A percentile compares a stretch with the other conserved stretches of the same genome.
These are phyloP conservation scores for Perithous albicinctus DNA, from an alignment of 2,888 invertebrate genomes.

Conservation along the genomic window DNA sequence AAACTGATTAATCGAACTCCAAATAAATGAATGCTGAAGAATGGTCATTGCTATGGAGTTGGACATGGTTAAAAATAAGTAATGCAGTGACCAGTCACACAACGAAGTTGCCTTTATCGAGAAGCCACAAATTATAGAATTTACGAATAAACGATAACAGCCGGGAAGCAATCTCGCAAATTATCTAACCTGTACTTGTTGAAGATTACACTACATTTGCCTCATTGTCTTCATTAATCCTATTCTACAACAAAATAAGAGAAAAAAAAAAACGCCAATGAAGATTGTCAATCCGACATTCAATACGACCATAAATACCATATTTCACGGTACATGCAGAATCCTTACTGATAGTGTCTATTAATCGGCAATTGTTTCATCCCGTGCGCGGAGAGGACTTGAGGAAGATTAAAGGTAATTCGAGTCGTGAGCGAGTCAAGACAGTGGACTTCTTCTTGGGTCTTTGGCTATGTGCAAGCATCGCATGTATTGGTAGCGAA, in stretches of 20 bases:
- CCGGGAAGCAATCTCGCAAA: no score
- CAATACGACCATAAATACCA: neutral
- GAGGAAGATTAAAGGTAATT: constrained; percentile 11
- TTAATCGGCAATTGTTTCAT: constrained; percentile 25
- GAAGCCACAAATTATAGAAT: no score
- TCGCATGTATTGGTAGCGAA: constrained; percentile 14
- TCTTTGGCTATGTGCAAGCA: neutral
- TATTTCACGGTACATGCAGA: neutral
- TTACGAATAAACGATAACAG: no score
- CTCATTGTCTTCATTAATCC: neutral
- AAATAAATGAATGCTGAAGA: no score
- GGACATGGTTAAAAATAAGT: no score
- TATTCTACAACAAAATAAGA: neutral
- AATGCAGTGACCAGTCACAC: no score
- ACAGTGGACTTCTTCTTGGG: neutral
- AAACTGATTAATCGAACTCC: no score
- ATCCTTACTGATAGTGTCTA: neutral
- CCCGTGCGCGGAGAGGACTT: neutral
- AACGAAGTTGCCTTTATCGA: no score
- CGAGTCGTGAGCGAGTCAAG: constrained; percentile 26
- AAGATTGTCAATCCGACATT: neutral
- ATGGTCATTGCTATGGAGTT: no score
- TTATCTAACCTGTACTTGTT: no score
- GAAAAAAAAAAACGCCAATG: constrained; percentile 4
- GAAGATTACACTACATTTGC: no score